Evolutionary conservation across 2,888 invertebrate species (phyloP), one percentile per base, ranked within the genome.

Genomic region (Macropis europaea): DNA sequence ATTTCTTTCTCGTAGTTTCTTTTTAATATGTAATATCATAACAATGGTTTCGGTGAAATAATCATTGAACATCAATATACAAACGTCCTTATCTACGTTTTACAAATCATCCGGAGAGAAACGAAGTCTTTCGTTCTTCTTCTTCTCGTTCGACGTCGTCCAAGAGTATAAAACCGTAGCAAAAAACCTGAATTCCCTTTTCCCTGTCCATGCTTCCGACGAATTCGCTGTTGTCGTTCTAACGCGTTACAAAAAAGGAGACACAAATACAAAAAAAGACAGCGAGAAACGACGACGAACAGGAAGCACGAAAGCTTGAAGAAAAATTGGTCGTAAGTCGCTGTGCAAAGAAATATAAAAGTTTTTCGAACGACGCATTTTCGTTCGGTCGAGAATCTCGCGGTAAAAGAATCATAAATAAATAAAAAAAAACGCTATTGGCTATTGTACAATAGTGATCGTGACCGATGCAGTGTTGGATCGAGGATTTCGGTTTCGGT

Each of bases 1-100:
- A n/a, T 15, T 36, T 36, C 7, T 15, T 40, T 50, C 50, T 32
- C n/a, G 30, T 48, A 17, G 15, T 48, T 6, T 13, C 40, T 63
- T 79, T 80, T 80, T 80, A 80, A 80, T 81, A n/a, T n/a, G n/a
- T n/a, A 80, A 81, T 80, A 81, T 76, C 73, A 63, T 80, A 81
- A 80, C 79, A 80, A 77, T 80, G 68, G n/a, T n/a, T 67, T 77
- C 59, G 75, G 54, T 77, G 70, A 73, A 80, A 80, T 80, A 80
- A 80, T 72, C 74, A 75, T 42, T 77, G 77, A 80, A 76, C 64
- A 76, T 77, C 75, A 77, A 80, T 74, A 76, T 80, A 81, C 81
- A 80, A 19, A 73, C 63, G 53, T 71, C 72, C 79, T 80, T 80
- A 80, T 70, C 81, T 81, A 80, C 64, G 81, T 68, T 48, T n/a